These are phyloP conservation scores for Tinamus major DNA, from an alignment of 2,797 vertebrate genomes.

Conservation along the genomic window DNA sequence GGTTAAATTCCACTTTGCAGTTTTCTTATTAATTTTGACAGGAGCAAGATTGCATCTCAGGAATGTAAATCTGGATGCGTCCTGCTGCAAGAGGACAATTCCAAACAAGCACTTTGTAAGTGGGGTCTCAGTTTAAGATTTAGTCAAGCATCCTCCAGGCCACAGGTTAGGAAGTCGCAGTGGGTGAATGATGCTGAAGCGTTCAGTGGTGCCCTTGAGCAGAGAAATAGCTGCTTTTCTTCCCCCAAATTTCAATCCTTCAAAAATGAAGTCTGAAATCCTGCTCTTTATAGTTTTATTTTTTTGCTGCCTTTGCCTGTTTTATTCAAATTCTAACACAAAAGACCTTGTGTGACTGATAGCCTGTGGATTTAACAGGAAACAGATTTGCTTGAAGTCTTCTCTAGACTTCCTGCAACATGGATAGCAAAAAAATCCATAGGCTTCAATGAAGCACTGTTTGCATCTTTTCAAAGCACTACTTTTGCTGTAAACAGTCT, in stretches of 20 bases:
- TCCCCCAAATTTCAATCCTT: rapidly evolving
- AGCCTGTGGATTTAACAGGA: too few relatives aligned
- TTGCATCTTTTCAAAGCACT: too few relatives aligned
- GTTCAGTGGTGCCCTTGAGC: not conserved
- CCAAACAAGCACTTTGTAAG: not conserved
- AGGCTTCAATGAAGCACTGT: not conserved
- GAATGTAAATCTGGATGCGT: not conserved
- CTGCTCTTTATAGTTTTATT: too few relatives aligned
- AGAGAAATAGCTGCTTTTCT: not conserved
- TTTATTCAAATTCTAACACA: too few relatives aligned
- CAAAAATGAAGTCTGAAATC: not conserved
- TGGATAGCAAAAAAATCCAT: too few relatives aligned
- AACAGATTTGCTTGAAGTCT: too few relatives aligned
- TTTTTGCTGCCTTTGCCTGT: too few relatives aligned
- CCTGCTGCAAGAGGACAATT: not conserved
- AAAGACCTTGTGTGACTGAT: too few relatives aligned
- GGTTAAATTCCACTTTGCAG: rapidly evolving
- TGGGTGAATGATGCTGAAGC: too few relatives aligned
- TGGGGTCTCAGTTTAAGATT: not conserved
- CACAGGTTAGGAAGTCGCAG: not conserved
- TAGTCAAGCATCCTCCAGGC: not conserved
- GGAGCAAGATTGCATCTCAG: not conserved
- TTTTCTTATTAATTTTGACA: not conserved
- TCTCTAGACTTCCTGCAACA: too few relatives aligned
- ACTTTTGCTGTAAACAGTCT: not conserved